A percentile compares a stretch with the other conserved stretches of the same genome.
Conservation (phyloP, 2,888 invertebrate species). For the Diadegma fenestrale region DNA sequence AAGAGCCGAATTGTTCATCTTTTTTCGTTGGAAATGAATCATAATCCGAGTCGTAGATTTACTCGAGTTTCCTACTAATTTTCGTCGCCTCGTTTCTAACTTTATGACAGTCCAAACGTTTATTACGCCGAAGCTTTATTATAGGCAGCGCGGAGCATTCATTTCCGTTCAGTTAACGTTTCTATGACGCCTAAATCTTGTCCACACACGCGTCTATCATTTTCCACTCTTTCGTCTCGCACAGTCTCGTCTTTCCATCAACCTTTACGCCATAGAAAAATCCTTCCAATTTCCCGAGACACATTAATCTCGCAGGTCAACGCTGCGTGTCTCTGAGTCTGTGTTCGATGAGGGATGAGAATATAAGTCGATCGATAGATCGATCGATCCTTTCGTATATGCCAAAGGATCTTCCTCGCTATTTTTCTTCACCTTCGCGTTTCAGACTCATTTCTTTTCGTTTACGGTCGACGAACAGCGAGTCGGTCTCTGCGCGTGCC, state of each 20-base stretch:
- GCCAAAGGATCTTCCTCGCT: background rate
- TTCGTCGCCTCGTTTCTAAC: conserved; percentile 3
- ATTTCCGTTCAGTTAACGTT: conserved; percentile 31
- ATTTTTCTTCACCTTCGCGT: background rate
- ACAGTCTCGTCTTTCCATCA: conserved; percentile 13
- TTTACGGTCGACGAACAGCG: background rate
- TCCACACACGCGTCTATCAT: conserved; percentile 15
- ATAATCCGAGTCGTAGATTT: background rate
- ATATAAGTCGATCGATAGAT: conserved; percentile 48
- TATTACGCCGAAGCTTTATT: conserved; percentile 28
- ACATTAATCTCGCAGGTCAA: conserved; percentile 50
- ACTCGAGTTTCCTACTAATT: background rate
- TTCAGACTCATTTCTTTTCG: background rate
- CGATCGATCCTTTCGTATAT: conserved; percentile 13
- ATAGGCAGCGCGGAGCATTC: background rate
- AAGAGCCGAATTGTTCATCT: background rate
- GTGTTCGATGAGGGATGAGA: background rate
- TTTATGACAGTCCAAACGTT: conserved; percentile 10
- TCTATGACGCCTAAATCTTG: conserved; percentile 13
- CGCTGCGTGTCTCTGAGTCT: background rate
- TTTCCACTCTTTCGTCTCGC: conserved; percentile 18
- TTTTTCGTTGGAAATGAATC: background rate
- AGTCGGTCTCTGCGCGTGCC: background rate
- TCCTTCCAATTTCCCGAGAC: conserved; percentile 49
- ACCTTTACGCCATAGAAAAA: conserved; percentile 35